Conservation (phyloP, 2,113 vertebrate genomes). For the Tricholaema leucomelas region DNA sequence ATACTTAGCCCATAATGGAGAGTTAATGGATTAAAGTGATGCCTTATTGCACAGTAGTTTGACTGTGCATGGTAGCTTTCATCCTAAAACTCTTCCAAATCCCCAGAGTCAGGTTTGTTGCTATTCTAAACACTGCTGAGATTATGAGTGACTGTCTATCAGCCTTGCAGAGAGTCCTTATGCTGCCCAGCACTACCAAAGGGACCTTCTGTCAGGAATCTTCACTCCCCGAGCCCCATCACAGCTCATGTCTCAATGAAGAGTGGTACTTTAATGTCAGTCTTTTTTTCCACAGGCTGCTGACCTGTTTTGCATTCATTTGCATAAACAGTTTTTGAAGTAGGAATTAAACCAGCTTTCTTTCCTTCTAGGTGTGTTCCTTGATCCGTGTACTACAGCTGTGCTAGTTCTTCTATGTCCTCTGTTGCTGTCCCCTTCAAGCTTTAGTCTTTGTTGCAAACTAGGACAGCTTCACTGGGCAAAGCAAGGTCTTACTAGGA, state of each 20-base stretch:
- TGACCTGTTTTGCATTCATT: slow-evolving; percentile 12
- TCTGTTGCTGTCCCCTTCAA: background rate
- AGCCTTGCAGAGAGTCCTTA: background rate
- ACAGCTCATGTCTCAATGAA: background rate
- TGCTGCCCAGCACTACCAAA: background rate
- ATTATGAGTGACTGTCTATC: background rate
- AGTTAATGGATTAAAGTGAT: slow-evolving; percentile 39
- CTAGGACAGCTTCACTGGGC: background rate
- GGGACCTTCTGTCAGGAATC: background rate
- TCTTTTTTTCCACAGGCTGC: background rate
- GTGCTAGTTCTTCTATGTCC: rapidly evolving
- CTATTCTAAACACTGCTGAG: background rate
- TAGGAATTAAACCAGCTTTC: slow-evolving; percentile 6
- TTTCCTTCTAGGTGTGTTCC: background rate
- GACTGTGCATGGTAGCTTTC: background rate
- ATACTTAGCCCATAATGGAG: slow-evolving; percentile 4
- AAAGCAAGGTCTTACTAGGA: background rate
- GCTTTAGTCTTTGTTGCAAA: background rate
- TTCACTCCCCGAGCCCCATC: background rate
- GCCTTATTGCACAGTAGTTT: slow-evolving; percentile 5
- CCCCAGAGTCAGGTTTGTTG: background rate
- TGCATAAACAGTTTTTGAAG: background rate
- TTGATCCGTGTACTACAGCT: background rate
- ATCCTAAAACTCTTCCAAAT: background rate
- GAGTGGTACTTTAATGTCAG: background rate